Percentiles rank a stretch among this genome's conserved stretches.
Conservation (phyloP, 2,888 invertebrate genomes). For the Scaptomyza tumidula region DNA sequence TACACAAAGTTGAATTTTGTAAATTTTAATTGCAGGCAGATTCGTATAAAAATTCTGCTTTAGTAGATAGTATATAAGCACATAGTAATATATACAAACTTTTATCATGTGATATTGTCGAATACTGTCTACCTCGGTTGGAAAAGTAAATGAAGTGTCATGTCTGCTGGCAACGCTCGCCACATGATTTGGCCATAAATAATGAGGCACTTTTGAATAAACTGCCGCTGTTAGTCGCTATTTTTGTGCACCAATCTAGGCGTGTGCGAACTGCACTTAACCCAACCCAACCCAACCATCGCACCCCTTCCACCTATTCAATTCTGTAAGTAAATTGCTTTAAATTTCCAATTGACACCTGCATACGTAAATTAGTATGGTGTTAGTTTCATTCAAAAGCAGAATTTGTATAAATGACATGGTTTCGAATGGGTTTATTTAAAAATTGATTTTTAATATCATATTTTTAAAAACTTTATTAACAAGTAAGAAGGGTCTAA, state of each 20-base stretch:
- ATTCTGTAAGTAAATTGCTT: neutral
- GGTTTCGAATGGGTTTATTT: too few relatives aligned
- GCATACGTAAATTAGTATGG: neutral
- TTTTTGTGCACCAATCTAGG: constrained; percentile 16
- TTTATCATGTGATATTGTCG: neutral
- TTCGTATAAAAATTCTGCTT: neutral
- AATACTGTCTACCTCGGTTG: neutral
- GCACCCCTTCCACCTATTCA: neutral
- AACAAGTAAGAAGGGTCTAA: too few relatives aligned
- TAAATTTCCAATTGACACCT: constrained; percentile 22
- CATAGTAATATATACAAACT: neutral
- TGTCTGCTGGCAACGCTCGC: constrained; percentile 21
- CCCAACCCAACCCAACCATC: neutral
- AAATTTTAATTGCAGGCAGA: constrained; percentile 18
- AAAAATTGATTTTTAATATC: too few relatives aligned
- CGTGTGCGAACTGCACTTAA: neutral
- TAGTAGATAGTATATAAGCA: neutral
- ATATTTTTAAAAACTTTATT: too few relatives aligned
- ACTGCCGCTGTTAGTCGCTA: constrained; percentile 25
- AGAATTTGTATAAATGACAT: too few relatives aligned
- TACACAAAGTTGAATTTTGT: constrained; percentile 25
- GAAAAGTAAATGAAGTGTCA: constrained; percentile 34
- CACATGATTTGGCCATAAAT: constrained; percentile 46
- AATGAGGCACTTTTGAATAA: constrained; percentile 37
- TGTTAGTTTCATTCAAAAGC: neutral